Evolutionary conservation across 1,140 invertebrate genomes (phyloP), one percentile per base, ranked within the genome.

Genomic region (Macrobrachium nipponense): DNA sequence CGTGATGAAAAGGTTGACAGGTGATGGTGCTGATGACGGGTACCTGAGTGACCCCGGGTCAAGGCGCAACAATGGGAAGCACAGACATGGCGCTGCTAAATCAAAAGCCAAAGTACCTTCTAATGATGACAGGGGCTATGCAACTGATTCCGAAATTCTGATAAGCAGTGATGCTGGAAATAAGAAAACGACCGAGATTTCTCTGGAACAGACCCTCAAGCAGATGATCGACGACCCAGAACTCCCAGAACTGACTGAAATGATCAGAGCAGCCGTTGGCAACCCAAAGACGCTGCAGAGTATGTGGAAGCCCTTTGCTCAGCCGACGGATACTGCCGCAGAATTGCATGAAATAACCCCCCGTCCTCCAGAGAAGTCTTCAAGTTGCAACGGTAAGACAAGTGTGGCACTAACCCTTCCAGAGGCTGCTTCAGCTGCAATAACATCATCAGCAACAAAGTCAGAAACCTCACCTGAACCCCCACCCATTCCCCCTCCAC

Each of bases 41-140:
- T 89, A 89, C 80, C 80, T 60, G 68, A 89, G 88, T 66, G 88
- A 89, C 68, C 88, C 86, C 23, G 86, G 88, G 20, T 76, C 64
- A 12, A 43, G 78, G 44, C 84, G 84, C 14, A 23, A 11, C 58
- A 80, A 80, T 43, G 77, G 77, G 23, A 77, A 78, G 66, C 68
- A 73, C 66, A 86, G 61, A 23, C 83, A 79, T 20, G 20, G 36
- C 0, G 18, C 76, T 2, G 27, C 14, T 10, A 86, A 75, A 62
- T 18, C 77, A 18, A 87, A 81, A 61, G 61, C 73, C 60, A 44
- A 70, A 20, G 62, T 14, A 15, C 70, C 58, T 43, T 23, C 62
- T 17, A 14, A 60, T 36, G 85, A 87, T 43, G 85, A 87, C 20
- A 59, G 85, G 20, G 85, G 85, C 60, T 87, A 87, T 58, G 85